phyloP scores from a whole-genome alignment of 2,113 vertebrate species.

The Rhodinocichla rosea region DNA sequence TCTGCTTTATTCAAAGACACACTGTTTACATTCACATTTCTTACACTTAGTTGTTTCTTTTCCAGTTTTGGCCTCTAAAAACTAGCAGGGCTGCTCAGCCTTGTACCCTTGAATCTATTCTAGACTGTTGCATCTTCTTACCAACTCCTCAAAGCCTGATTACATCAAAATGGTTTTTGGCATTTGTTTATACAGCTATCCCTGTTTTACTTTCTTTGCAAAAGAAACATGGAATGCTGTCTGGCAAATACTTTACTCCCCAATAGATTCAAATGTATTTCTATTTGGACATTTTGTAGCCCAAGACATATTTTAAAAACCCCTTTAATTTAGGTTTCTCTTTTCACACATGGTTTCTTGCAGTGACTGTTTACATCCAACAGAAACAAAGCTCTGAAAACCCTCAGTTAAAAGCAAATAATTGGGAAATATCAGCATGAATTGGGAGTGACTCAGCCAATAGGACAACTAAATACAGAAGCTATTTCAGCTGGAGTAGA shows the following conservation, averaged over 20 bases:
- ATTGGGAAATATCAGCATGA: background rate
- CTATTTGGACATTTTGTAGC: background rate
- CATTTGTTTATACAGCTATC: background rate
- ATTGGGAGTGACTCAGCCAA: rapidly evolving
- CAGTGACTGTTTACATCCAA: background rate
- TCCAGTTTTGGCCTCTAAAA: background rate
- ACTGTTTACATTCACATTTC: background rate
- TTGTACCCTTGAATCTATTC: background rate
- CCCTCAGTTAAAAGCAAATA: background rate
- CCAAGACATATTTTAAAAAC: background rate
- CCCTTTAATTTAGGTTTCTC: background rate
- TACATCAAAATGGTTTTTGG: background rate
- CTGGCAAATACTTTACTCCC: background rate
- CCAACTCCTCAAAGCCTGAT: background rate
- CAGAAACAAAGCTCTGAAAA: background rate
- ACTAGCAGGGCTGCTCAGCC: background rate
- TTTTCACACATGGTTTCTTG: background rate
- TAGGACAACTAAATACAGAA: background rate
- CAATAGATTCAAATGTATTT: background rate
- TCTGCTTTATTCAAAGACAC: background rate
- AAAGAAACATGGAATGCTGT: background rate
- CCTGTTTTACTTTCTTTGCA: background rate
- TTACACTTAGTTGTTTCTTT: background rate
- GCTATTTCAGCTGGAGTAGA: background rate
- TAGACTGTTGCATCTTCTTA: background rate